Percentiles rank a stretch among this genome's conserved stretches.
phyloP scores from a whole-genome alignment of 2,113 vertebrate species.

The Trogon melanurus region DNA sequence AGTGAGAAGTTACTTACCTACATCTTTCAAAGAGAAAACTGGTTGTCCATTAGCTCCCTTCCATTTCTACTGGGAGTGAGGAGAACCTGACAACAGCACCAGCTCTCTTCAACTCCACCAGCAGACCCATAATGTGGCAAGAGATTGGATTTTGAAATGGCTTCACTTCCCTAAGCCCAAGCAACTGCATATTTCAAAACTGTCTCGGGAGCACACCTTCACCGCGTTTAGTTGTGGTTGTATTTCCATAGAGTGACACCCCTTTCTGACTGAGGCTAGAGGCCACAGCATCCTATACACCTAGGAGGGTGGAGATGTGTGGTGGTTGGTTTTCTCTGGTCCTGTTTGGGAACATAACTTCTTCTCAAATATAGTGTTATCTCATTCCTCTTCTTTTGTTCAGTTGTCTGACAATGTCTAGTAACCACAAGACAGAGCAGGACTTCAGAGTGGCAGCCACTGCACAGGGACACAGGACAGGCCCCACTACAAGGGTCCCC shows the following conservation, averaged over 20 bases:
- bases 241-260: fast-evolving
- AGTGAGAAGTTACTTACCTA: background rate
- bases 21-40: background rate
- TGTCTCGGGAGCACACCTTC: background rate
- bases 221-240: fast-evolving
- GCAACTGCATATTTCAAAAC: background rate
- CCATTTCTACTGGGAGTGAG: background rate
- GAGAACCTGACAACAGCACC: background rate
- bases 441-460: background rate
- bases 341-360: background rate
- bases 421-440: background rate
- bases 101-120: background rate
- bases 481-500: fast-evolving
- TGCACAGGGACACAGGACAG: background rate
- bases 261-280: background rate
- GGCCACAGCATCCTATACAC: background rate
- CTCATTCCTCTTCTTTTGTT: background rate
- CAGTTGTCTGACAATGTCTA: background rate
- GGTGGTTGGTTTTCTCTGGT: background rate
- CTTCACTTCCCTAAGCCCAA: background rate
- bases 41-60: background rate
- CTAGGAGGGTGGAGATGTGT: background rate
- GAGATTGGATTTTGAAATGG: background rate
- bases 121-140: background rate
- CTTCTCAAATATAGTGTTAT: background rate